These are phyloP conservation scores for Smittia aterrima DNA, from an alignment of 2,888 invertebrate species.

Conservation along the genomic window DNA sequence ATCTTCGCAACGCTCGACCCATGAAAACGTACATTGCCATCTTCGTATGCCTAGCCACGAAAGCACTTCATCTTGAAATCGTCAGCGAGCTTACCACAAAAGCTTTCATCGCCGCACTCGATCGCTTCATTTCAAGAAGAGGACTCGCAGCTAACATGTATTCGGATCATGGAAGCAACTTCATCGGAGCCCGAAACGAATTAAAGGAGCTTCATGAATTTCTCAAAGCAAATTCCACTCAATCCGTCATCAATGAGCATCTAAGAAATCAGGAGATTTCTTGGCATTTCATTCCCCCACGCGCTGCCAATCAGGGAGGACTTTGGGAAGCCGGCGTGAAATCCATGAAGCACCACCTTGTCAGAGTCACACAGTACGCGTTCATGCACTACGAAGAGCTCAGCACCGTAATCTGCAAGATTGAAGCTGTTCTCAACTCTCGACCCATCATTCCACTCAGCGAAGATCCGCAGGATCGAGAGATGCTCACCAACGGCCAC, in stretches of 20 bases:
- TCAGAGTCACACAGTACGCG: constrained; percentile 45
- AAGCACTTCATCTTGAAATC: constrained; percentile 45
- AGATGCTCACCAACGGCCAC: constrained; percentile 44
- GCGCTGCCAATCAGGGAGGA: constrained; percentile 48
- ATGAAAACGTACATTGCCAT: constrained; percentile 45
- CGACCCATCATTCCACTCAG: constrained; percentile 45
- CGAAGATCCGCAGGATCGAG: constrained; percentile 44
- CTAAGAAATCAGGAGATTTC: constrained; percentile 42
- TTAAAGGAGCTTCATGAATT: constrained; percentile 39
- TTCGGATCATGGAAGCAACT: constrained; percentile 48
- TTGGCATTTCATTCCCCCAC: constrained; percentile 49
- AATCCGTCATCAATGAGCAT: no score
- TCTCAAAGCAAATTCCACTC: neutral
- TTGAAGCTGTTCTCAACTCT: constrained; percentile 48
- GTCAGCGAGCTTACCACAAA: constrained; percentile 44
- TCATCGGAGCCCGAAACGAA: constrained; percentile 46
- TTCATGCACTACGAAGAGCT: constrained; percentile 47
- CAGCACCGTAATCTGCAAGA: constrained; percentile 46
- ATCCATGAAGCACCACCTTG: constrained; percentile 47
- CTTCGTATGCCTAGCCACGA: constrained; percentile 46
- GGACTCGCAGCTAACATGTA: constrained; percentile 45
- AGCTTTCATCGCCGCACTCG: constrained; percentile 45
- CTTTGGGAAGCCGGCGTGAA: constrained; percentile 49
- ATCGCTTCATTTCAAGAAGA: constrained; percentile 45
- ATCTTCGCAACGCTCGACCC: constrained; percentile 42